A percentile compares a stretch with the other conserved stretches of the same genome.
Conservation (phyloP, 2,113 vertebrate species). For the Microcebus lehilahytsara region DNA sequence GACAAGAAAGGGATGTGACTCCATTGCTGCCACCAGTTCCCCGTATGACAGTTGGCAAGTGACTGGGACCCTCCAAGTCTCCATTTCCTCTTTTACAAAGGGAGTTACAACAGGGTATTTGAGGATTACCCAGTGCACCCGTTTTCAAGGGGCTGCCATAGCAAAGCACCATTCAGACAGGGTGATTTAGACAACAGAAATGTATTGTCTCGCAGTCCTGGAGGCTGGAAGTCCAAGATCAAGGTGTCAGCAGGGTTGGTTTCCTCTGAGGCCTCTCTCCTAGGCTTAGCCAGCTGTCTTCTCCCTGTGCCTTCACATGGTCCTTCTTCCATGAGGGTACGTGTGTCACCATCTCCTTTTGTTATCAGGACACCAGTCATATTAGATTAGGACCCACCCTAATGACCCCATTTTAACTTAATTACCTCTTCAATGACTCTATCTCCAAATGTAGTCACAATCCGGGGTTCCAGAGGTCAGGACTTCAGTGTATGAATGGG, state of each 20-base stretch:
- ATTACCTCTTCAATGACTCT: background rate
- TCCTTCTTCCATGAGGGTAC: rapidly evolving
- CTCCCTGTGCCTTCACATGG: background rate
- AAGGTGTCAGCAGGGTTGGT: background rate
- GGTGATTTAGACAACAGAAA: background rate
- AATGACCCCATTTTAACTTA: background rate
- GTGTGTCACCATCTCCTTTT: background rate
- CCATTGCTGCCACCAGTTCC: background rate
- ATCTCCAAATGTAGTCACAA: background rate
- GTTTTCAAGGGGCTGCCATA: rapidly evolving
- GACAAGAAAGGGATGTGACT: background rate
- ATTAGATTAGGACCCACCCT: too few relatives aligned
- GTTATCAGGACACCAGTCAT: background rate
- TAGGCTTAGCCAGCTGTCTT: background rate
- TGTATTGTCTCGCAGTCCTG: background rate
- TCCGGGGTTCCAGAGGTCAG: background rate
- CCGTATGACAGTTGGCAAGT: background rate
- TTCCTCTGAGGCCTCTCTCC: background rate
- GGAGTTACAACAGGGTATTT: background rate
- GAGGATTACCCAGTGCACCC: rapidly evolving
- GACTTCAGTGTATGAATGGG: rapidly evolving
- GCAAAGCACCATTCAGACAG: too few relatives aligned
- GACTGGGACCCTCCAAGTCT: background rate
- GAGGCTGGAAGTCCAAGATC: background rate
- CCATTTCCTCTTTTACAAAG: background rate